These are phyloP conservation scores for Tapirus terrestris DNA, from an alignment of 2,113 vertebrate genomes.

Conservation along the genomic window DNA sequence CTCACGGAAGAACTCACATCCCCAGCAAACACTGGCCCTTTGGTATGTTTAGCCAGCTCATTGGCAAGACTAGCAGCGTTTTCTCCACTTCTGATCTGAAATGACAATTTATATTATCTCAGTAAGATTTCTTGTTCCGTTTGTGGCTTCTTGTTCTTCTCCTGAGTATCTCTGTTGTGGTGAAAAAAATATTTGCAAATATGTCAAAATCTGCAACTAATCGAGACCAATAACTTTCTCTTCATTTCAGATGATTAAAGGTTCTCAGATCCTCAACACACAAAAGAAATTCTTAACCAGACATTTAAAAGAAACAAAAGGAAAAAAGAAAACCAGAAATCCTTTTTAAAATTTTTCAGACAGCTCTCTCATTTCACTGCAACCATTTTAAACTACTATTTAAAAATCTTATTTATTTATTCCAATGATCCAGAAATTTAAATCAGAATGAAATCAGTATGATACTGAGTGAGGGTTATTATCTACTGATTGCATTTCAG, in stretches of 20 bases:
- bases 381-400: slow-evolving; percentile 74
- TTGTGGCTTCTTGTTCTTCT: slow-evolving; percentile 76
- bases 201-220: slow-evolving; percentile 88
- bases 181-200: slow-evolving; percentile 84
- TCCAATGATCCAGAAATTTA: slow-evolving; percentile 77
- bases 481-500: slow-evolving; percentile 71
- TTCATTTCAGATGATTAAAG: slow-evolving; percentile 87
- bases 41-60: slow-evolving; percentile 97
- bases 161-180: slow-evolving; percentile 84
- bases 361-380: slow-evolving; percentile 68
- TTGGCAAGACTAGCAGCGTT: slow-evolving; percentile 98
- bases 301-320: slow-evolving; percentile 77
- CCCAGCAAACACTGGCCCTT: slow-evolving; percentile 95
- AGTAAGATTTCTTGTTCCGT: slow-evolving; percentile 82
- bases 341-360: slow-evolving; percentile 66
- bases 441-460: slow-evolving; percentile 73
- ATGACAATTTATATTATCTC: slow-evolving; percentile 87
- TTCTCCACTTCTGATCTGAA: slow-evolving; percentile 97
- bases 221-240: slow-evolving; percentile 86
- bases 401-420: slow-evolving; percentile 80
- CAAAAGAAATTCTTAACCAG: slow-evolving; percentile 80
- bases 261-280: slow-evolving; percentile 82
- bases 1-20: slow-evolving; percentile 98
- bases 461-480: slow-evolving; percentile 75
- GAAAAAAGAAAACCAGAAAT: slow-evolving; percentile 13